Conservation (phyloP, 2,797 vertebrate species). For the Pterois miles region DNA sequence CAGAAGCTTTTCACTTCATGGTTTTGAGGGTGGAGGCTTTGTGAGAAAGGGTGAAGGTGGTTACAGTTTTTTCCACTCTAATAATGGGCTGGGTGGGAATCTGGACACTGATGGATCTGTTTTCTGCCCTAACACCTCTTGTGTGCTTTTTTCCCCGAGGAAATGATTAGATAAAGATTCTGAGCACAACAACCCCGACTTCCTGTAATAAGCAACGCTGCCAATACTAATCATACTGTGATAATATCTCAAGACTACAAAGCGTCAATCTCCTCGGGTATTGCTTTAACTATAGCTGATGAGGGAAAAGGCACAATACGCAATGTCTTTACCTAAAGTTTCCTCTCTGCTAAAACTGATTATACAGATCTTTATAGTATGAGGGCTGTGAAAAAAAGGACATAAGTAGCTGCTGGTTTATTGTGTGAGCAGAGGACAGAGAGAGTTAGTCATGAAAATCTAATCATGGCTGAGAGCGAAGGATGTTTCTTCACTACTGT, state of each 20-base stretch:
- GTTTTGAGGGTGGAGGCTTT: not conserved
- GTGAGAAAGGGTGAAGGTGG: not conserved
- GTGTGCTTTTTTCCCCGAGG: not conserved
- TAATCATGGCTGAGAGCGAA: constrained; percentile 32
- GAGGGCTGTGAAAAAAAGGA: not conserved
- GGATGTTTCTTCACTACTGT: constrained; percentile 22
- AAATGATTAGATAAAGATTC: constrained; percentile 35
- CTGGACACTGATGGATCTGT: constrained; percentile 35
- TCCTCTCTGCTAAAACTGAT: not conserved
- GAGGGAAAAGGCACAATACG: not conserved
- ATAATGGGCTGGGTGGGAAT: constrained; percentile 16
- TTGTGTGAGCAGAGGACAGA: constrained; percentile 3
- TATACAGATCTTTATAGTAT: not conserved
- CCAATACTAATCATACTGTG: constrained; percentile 18
- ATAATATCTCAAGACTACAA: constrained; percentile 15
- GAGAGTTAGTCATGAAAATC: constrained; percentile 47
- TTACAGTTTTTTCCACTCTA: not conserved
- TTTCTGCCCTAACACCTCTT: constrained; percentile 5
- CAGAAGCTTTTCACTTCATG: not conserved
- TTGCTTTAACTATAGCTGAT: not conserved
- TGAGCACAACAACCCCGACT: constrained; percentile 12
- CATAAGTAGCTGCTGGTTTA: constrained; percentile 1
- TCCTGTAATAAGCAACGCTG: constrained; percentile 29
- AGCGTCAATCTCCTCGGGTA: not conserved
- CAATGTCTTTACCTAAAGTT: not conserved